Base-by-base conservation (phyloP, 1,140 invertebrate genomes). In the Ceratosolen solmsi region DNA sequence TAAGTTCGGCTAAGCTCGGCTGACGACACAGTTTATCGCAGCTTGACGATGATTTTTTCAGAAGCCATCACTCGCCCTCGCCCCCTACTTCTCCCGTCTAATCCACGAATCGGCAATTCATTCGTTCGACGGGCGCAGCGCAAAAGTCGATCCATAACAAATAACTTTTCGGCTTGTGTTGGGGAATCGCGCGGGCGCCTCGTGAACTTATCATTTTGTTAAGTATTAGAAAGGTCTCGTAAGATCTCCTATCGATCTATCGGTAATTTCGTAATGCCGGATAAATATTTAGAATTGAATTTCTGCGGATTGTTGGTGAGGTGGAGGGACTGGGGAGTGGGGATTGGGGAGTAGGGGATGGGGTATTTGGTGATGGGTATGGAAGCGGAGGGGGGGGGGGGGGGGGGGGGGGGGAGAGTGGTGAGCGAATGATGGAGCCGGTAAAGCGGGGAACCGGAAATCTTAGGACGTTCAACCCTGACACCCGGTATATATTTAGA, bases 381-480 rank as follows among this genome's bases (percentile, higher is more conserved):
- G n/a, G n/a, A n/a, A n/a, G n/a, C n/a, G n/a, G 20, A 30, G 72
- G 46, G 72, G 25, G 22, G 30, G 49, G 71, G 27, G n/a, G 30
- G 41, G 9, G 56, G 36, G 84, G 83, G 82, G 77, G 78, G 33
- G 33, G 82, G 63, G 77, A 80, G 82, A 84, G 82, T 30, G 84
- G 75, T 85, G 84, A 85, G 22, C 9, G 63, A 0, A 65, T n/a
- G 30, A 36, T 13, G 60, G 13, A n/a, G 17, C 33, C 4, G 60
- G 20, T 13, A 3, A 74, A 76, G 82, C 84, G 82, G 85, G 87
- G 86, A 85, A 88, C 90, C 90, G 91, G 91, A 92, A 90, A 89
- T 89, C 84, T 84, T 86, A 87, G 90, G 88, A 84, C 90, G 83
- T 91, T 92, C 90, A 92, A 91, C 91, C 85, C 87, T 82, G 83